Percentiles rank a stretch among this genome's conserved stretches.
Evolutionary conservation across 2,113 vertebrate species (phyloP).

Genomic region (Nibea coibor): DNA sequence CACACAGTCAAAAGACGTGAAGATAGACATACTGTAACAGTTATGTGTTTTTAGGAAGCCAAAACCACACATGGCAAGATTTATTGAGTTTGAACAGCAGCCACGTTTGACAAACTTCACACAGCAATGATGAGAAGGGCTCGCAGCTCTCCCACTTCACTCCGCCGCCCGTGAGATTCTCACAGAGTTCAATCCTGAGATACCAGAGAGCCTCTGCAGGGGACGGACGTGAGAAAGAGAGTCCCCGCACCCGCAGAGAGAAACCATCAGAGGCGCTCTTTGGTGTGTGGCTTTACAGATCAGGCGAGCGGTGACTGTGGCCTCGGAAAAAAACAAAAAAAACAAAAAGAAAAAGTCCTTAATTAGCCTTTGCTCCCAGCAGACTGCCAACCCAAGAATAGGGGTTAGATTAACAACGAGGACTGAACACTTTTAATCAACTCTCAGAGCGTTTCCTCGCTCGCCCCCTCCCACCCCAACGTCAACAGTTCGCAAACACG

Average conservation of each 20-base stretch:
- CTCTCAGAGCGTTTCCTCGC: constrained; percentile 58
- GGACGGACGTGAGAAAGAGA: constrained; percentile 65
- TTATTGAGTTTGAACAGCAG: constrained; percentile 46
- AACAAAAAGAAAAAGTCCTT: constrained; percentile 45
- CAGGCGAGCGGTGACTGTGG: constrained; percentile 68
- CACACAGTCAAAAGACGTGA: constrained; percentile 24
- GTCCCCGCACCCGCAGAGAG: constrained; percentile 51
- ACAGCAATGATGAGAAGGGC: constrained; percentile 26
- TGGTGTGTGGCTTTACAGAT: constrained; percentile 70
- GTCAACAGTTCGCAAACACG: constrained; percentile 72
- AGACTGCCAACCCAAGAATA: constrained; percentile 63
- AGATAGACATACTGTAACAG: constrained; percentile 43
- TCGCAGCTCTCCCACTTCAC: constrained; percentile 34
- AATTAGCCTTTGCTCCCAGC: constrained; percentile 73
- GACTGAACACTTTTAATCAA: constrained; percentile 73
- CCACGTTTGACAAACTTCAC: constrained; percentile 25
- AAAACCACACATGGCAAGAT: constrained; percentile 55
- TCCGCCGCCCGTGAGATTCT: constrained; percentile 22
- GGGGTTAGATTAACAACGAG: constrained; percentile 71
- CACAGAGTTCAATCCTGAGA: constrained; percentile 50
- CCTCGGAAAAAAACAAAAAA: constrained; percentile 35
- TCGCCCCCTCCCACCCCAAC: neutral
- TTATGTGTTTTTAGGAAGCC: constrained; percentile 54
- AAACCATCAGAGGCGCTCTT: constrained; percentile 73
- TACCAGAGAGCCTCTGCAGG: constrained; percentile 30